Base-by-base conservation (phyloP, 2,888 invertebrate genomes). In the Cordilura impudica region DNA sequence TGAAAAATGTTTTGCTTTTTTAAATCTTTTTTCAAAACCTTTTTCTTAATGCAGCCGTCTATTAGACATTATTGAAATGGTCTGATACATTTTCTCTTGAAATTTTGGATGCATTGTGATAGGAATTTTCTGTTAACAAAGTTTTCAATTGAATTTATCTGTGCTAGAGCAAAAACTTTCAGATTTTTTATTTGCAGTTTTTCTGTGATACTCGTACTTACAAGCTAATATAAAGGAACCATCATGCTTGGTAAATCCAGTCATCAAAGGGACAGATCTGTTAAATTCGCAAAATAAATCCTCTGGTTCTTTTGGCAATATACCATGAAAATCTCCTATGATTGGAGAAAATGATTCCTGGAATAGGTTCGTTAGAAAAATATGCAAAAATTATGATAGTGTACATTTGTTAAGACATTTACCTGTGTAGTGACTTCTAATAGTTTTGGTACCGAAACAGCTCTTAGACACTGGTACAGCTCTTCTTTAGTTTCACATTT, bases 211-310 rank as follows among this genome's bases (percentile, higher is more conserved):
- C n/a, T n/a, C n/a, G n/a, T n/a, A 82, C 86, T 84, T 83, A 91
- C 91, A 84, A 72, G 90, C 89, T 60, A 90, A 81, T 16, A 90
- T 83, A 82, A 90, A 91, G 10, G 90, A 86, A 1, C 91, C 91
- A 82, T 91, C 91, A 78, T 91, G 88, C 81, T 90, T 89, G 0
- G 91, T 91, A 8, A 90, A 88, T 2, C 91, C 91, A 12, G 89
- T 88, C 86, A 91, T 86, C 49, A 91, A 84, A 0, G 90, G 87
- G 61, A 89, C 82, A 0, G 85, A 76, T 31, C 84, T 84, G 10
- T 85, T 71, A 26, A 85, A 86, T 16, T 83, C 83, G n/a, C 83
- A 81, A 0, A 86, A 29, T 12, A 89, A 73, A 19, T 82, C 69
- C n/a, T 72, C 77, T 0, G 87, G 87, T 1, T 82, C 78, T 6